Percentiles rank a stretch among this genome's conserved stretches.
Evolutionary conservation across 2,888 invertebrate species (phyloP).

Genomic region (Eutolmus rufibarbis): DNA sequence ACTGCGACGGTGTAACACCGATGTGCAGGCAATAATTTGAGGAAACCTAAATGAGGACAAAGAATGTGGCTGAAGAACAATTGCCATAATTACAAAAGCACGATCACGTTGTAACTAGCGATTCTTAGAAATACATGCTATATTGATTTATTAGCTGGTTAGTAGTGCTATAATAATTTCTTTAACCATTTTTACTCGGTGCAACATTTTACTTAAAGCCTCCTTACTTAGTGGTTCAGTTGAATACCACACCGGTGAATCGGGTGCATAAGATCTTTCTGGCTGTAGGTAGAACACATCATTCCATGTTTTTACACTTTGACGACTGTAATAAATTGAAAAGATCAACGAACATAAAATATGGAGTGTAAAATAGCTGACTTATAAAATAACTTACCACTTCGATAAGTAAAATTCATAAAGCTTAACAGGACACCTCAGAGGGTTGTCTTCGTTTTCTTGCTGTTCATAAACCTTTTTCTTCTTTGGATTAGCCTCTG

Average conservation of each 20-base stretch:
- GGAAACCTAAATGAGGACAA: neutral
- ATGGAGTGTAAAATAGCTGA: neutral
- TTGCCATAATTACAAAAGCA: neutral
- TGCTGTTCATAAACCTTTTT: constrained; percentile 92
- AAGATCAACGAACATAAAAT: neutral
- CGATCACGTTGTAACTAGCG: neutral
- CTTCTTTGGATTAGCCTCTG: constrained; percentile 82
- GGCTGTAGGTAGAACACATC: constrained; percentile 94
- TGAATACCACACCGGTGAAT: constrained; percentile 96
- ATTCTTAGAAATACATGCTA: neutral
- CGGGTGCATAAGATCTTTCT: constrained; percentile 92
- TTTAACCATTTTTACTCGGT: constrained; percentile 91
- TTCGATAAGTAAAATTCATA: constrained; percentile 97
- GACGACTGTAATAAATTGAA: constrained; percentile 72
- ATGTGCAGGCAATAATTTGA: neutral
- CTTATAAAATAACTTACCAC: constrained; percentile 73
- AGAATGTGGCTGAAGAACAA: neutral
- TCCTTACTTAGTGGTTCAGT: constrained; percentile 83
- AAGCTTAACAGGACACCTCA: constrained; percentile 92
- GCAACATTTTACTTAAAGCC: constrained; percentile 88
- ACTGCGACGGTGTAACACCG: too few relatives aligned
- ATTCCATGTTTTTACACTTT: constrained; percentile 90
- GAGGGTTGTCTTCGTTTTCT: constrained; percentile 90
- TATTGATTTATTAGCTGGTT: constrained; percentile 63
- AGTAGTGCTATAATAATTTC: constrained; percentile 86